These are phyloP conservation scores for Trichomycterus rosablanca DNA, from an alignment of 2,113 vertebrate species.

Conservation along the genomic window DNA sequence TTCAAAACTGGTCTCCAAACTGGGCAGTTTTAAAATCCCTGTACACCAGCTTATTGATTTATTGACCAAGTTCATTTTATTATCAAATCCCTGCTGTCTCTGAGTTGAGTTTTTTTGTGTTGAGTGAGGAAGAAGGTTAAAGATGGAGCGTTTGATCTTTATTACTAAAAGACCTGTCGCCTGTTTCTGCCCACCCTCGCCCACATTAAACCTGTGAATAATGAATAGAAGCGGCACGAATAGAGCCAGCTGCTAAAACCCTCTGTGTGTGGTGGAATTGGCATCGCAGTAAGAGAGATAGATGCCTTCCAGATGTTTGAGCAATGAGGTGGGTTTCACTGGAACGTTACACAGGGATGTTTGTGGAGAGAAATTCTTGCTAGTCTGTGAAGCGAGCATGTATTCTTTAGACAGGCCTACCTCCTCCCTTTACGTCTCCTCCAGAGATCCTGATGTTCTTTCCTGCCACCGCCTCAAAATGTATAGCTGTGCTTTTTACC, in stretches of 20 bases:
- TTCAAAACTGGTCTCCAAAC: no score
- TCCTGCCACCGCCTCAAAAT: slow-evolving; percentile 25
- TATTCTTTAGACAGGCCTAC: slow-evolving; percentile 32
- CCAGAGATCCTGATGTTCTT: not conserved
- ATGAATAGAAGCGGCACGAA: slow-evolving; percentile 50
- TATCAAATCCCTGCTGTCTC: not conserved
- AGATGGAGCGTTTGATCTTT: not conserved
- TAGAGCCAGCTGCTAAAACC: slow-evolving; percentile 37
- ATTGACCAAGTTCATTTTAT: not conserved
- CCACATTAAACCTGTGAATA: slow-evolving; percentile 44
- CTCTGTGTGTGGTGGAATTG: slow-evolving; percentile 22
- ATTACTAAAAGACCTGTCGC: slow-evolving; percentile 33
- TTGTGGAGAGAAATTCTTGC: slow-evolving; percentile 63
- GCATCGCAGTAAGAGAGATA: slow-evolving; percentile 33
- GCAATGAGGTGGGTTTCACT: slow-evolving; percentile 67
- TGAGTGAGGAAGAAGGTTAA: not conserved
- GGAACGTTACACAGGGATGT: slow-evolving; percentile 62
- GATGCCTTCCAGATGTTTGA: slow-evolving; percentile 69
- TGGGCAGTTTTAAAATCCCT: not conserved
- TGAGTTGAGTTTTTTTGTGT: not conserved
- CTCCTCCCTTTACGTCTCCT: slow-evolving; percentile 17
- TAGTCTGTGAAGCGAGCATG: slow-evolving; percentile 55
- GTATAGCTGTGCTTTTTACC: not conserved
- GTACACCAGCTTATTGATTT: not conserved
- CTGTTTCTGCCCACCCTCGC: slow-evolving; percentile 35